Evolutionary conservation across 2,797 vertebrate genomes (phyloP), one percentile per base, ranked within the genome.

Genomic region (Pantherophis alleghaniensis): DNA sequence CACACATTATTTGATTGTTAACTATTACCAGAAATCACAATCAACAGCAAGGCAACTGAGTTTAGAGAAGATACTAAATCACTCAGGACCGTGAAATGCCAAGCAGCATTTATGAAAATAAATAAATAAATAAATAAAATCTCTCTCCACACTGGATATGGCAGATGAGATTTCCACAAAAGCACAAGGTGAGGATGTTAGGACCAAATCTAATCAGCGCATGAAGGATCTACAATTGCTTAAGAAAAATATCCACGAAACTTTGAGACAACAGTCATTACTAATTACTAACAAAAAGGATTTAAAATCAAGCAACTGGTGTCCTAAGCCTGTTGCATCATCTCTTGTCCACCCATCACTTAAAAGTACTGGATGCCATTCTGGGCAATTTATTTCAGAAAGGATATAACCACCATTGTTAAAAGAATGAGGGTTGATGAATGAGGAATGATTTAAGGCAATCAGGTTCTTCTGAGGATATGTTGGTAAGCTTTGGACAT

Each of bases 1-100:
- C 56, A 91, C 57, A 92, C 91, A 88, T 91, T 18, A 92, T 79
- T 32, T 90, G 59, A 32, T 95, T 91, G 26, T 89, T 56, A 88
- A 32, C 32, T 55, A 7, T 24, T 26, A 32, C 20, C 61, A 59
- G 37, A 55, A 74, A 57, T 32, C 59, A 26, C 18, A 66, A 86
- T 42, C 47, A 91, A 22, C 3, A 26, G 10, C 24, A 11, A 87
- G n/a, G 28, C 9, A 55, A n/a, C 56, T 12, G 53, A 51, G 22
- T 55, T 91, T 83, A 69, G 42, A 20, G 12, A 91, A 88, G 90
- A 13, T 83, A 89, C 66, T 51, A 79, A 93, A 86, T 89, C 51
- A 86, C 57, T 86, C 69, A 89, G 57, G 93, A 9, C 6, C 13
- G 51, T 47, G 26, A 91, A 89, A 86, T 24, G 69, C 61, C 47